phyloP scores from a whole-genome alignment of 1,140 invertebrate genomes.

The Ips typographus region DNA sequence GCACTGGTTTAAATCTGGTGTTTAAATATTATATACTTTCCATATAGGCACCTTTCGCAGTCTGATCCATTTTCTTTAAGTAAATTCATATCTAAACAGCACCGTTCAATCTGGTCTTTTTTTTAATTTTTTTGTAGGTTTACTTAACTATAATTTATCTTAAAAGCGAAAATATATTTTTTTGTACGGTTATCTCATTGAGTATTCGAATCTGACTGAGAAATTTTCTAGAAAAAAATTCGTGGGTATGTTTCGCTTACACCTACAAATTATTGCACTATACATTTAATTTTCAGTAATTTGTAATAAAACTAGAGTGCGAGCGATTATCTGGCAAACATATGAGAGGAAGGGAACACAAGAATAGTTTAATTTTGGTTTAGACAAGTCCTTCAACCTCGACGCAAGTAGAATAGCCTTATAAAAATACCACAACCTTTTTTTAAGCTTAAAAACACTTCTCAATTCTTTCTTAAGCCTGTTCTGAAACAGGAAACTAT shows the following conservation, averaged over 20 bases:
- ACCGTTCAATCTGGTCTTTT: constrained; percentile 26
- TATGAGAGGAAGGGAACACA: too few relatives aligned
- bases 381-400: neutral
- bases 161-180: neutral
- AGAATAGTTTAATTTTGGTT: too few relatives aligned
- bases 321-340: neutral
- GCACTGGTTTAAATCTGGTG: neutral
- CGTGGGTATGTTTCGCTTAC: too few relatives aligned
- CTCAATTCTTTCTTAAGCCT: neutral
- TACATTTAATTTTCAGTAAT: neutral
- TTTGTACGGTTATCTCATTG: too few relatives aligned
- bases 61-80: constrained; percentile 13
- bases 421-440: constrained; percentile 33
- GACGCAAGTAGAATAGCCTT: constrained; percentile 11
- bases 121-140: neutral
- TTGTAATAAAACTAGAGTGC: neutral
- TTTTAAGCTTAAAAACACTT: neutral
- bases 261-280: constrained; percentile 22
- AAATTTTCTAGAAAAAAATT: too few relatives aligned
- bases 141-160: neutral
- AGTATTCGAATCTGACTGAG: too few relatives aligned
- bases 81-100: constrained; percentile 25
- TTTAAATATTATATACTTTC: constrained; percentile 11
- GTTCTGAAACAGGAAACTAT: neutral
- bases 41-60: constrained; percentile 28